A percentile compares a stretch with the other conserved stretches of the same genome.
These are phyloP conservation scores for Tetrax tetrax DNA, from an alignment of 2,113 vertebrate species.

Conservation along the genomic window DNA sequence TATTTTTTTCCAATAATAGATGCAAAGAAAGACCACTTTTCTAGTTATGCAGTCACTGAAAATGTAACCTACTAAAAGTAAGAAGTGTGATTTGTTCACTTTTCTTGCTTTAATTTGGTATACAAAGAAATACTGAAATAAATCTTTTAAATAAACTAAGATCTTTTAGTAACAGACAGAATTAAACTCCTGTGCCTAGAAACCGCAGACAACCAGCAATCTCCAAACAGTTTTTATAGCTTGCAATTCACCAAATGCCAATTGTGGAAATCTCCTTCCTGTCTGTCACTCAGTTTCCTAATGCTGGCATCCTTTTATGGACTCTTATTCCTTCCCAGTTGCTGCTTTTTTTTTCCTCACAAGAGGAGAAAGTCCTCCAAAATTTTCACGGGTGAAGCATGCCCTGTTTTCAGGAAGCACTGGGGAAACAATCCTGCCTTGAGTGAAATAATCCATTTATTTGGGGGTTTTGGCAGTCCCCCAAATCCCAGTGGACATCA, in stretches of 20 bases:
- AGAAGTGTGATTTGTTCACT: not conserved
- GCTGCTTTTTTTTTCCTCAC: not conserved
- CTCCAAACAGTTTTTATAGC: conserved; percentile 49
- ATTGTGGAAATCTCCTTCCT: conserved; percentile 51
- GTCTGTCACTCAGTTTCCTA: conserved; percentile 41
- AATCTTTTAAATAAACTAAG: not conserved
- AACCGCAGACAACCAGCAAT: not conserved
- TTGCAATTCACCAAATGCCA: conserved; percentile 58
- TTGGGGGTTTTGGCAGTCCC: not conserved
- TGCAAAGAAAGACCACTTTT: not conserved
- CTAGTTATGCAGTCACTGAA: not conserved
- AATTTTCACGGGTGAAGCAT: not conserved
- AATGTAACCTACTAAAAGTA: not conserved
- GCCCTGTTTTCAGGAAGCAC: not conserved
- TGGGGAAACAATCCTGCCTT: not conserved
- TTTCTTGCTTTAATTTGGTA: not conserved
- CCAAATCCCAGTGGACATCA: not conserved
- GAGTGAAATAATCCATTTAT: not conserved
- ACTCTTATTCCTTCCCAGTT: not conserved
- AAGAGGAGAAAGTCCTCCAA: not conserved
- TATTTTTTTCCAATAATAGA: not conserved
- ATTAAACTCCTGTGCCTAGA: not conserved
- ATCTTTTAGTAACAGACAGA: not conserved
- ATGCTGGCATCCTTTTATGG: conserved; percentile 25
- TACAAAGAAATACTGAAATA: not conserved